Evolutionary conservation across 2,113 vertebrate species (phyloP), one percentile per base, ranked within the genome.

Genomic region (Anas platyrhynchos): DNA sequence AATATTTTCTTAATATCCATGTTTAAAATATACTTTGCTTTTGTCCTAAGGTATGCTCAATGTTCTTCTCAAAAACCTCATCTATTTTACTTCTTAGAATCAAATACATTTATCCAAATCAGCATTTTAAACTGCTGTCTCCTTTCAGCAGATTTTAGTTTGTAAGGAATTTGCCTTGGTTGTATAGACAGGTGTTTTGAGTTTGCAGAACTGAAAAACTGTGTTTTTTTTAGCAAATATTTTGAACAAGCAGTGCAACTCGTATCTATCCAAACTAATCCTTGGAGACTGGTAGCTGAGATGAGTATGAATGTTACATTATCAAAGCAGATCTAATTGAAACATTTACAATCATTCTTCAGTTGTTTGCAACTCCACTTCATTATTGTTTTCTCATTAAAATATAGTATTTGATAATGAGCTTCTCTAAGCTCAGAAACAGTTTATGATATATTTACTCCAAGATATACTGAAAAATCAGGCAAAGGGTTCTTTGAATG

Each of bases 121-220:
- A 27, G 34, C 21, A 58, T 86, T 96, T 72, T 72, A 63, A 58
- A 74, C 69, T 65, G 21, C 15, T 9, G 22, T 59, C 8, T 16
- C 46, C 16, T 88, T 74, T 44, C 46, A 67, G 46, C 55, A 5
- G 7, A 36, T 66, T 93, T 67, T 41, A 31, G 52, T 83, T 77
- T 81, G 59, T 13, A 67, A 48, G 43, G 23, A 78, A 75, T 81
- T 94, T 87, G 25, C 63, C 91, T 66, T 41, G 62, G 34, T 41
- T 94, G 43, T 71, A 38, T 16, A 38, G 83, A 44, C 61, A 90
- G 48, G 38, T 81, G 80, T 68, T 95, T 93, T 77, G 78, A 82
- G n/a, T 79, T 87, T 94, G 44, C 69, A 91, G 68, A 86, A 77
- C 46, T 65, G 32, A 75, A 93, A 67, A 8, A 27, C 11, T 25